These are phyloP conservation scores for Tineola bisselliella DNA, from an alignment of 2,888 invertebrate genomes.

Conservation along the genomic window DNA sequence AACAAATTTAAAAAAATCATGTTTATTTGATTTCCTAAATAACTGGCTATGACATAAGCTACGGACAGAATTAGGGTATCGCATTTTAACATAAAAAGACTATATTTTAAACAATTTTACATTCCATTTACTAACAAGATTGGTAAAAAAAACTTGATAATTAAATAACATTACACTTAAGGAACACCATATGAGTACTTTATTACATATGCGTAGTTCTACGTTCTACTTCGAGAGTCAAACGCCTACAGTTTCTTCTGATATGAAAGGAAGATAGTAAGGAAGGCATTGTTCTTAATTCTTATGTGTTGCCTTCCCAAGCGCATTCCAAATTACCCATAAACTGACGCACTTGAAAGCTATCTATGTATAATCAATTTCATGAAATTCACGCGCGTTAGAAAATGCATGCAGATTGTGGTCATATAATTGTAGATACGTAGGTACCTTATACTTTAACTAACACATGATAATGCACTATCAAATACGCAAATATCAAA, in stretches of 20 bases:
- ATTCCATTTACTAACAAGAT: no score
- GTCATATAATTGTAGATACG: neutral
- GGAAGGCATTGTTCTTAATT: conserved; percentile 33
- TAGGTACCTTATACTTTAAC: neutral
- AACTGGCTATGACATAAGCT: no score
- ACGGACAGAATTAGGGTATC: no score
- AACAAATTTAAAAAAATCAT: no score
- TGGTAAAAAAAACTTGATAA: no score
- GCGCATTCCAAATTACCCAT: neutral
- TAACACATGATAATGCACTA: no score
- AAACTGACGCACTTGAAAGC: neutral
- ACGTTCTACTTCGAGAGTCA: conserved; percentile 18
- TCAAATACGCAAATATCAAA: no score
- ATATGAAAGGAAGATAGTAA: conserved; percentile 44
- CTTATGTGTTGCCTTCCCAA: neutral
- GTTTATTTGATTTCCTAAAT: no score
- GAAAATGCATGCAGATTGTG: neutral
- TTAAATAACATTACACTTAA: no score
- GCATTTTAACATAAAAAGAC: no score
- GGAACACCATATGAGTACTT: no score
- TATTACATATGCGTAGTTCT: neutral
- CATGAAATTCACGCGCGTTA: neutral
- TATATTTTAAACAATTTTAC: no score
- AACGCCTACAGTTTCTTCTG: conserved; percentile 20
- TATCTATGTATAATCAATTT: neutral